These are phyloP conservation scores for Hippolais icterina DNA, from an alignment of 2,113 vertebrate genomes.

Conservation along the genomic window DNA sequence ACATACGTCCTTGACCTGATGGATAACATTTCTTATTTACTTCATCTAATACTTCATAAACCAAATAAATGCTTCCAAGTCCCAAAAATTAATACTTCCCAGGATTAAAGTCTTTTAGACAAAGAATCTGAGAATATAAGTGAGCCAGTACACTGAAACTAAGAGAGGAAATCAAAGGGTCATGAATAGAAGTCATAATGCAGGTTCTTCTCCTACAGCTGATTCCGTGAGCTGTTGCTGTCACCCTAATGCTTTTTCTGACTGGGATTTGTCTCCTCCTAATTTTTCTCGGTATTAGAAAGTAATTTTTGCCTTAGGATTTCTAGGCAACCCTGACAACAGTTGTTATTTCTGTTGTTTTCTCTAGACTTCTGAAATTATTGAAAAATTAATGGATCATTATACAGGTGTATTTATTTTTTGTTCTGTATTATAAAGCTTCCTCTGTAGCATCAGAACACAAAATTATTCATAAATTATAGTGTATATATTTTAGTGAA, in stretches of 20 bases:
- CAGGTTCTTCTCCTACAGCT: neutral
- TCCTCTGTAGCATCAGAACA: neutral
- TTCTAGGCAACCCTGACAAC: neutral
- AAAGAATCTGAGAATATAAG: constrained; percentile 1
- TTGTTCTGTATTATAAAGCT: neutral
- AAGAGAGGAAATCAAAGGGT: neutral
- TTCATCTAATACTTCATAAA: neutral
- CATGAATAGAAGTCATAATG: neutral
- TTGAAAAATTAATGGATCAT: neutral
- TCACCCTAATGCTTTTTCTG: neutral
- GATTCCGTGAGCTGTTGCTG: neutral
- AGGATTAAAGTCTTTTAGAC: neutral
- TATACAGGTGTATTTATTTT: neutral
- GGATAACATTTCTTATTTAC: constrained; percentile 2
- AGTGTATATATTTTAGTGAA: neutral
- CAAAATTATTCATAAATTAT: neutral
- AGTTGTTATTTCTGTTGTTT: neutral
- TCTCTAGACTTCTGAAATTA: neutral
- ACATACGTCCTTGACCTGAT: neutral
- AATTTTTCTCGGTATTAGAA: neutral
- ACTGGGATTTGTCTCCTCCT: neutral
- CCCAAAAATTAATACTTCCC: neutral
- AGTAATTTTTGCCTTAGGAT: neutral
- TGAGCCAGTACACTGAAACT: neutral
- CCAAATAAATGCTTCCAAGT: neutral